phyloP scores from a whole-genome alignment of 1,140 invertebrate genomes.

The Acromyrmex echinatior region DNA sequence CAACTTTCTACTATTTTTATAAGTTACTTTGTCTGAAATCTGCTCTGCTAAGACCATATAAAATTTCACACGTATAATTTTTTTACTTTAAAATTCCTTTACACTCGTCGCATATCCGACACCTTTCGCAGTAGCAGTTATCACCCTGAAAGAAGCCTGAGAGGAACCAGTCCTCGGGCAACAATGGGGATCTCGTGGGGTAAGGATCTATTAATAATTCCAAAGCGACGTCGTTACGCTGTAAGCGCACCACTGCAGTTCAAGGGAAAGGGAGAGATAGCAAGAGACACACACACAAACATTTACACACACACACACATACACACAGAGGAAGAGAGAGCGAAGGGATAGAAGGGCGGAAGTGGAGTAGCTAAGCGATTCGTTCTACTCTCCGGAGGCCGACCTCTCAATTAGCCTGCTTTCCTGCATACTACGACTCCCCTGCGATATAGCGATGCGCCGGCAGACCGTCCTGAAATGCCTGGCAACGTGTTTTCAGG shows the following conservation, averaged over 20 bases:
- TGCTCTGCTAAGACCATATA: not conserved
- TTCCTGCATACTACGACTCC: conserved; percentile 66
- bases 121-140: conserved; percentile 28
- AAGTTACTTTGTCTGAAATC: not conserved
- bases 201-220: conserved; percentile 77
- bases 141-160: conserved; percentile 45
- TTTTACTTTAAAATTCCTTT: not conserved
- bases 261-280: conserved; percentile 23
- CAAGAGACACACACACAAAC: not conserved
- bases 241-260: conserved; percentile 57
- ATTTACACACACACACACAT: not conserved
- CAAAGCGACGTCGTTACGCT: conserved; percentile 72
- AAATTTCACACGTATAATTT: not conserved
- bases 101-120: conserved; percentile 10
- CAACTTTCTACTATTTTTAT: not conserved
- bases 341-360: conserved; percentile 37
- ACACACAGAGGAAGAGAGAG: not conserved
- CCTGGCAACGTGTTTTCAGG: conserved; percentile 44
- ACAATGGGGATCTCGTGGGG: conserved; percentile 65
- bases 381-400: conserved; percentile 70
- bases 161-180: conserved; percentile 54
- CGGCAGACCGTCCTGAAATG: conserved; percentile 12
- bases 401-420: conserved; percentile 76
- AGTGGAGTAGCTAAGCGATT: conserved; percentile 72
- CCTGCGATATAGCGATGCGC: conserved; percentile 60